Percentiles rank a stretch among this genome's conserved stretches.
phyloP scores from a whole-genome alignment of 2,888 invertebrate genomes.

The Buathra laborator region DNA sequence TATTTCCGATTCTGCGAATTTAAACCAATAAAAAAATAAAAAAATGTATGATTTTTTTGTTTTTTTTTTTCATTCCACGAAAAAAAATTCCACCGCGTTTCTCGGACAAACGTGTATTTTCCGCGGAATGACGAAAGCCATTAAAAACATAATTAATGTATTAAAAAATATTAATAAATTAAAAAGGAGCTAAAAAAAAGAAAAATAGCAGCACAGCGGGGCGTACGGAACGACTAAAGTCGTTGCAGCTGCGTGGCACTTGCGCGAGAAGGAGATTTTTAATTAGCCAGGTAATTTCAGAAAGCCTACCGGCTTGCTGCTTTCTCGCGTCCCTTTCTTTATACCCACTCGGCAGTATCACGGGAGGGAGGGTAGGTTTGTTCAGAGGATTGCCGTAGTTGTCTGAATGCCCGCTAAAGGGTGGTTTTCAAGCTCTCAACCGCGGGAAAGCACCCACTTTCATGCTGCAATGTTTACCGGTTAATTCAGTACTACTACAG shows the following conservation, averaged over 20 bases:
- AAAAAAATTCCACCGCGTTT: not conserved
- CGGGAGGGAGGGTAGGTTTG: slow-evolving; percentile 57
- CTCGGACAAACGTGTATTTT: not conserved
- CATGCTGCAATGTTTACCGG: slow-evolving; percentile 66
- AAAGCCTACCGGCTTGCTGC: slow-evolving; percentile 56
- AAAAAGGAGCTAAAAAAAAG: slow-evolving; percentile 5
- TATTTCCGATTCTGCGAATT: too few species aligned
- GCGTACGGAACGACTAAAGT: slow-evolving; percentile 4
- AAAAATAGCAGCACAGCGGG: not conserved
- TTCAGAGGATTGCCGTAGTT: slow-evolving; percentile 66
- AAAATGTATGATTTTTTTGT: not conserved
- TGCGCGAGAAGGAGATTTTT: slow-evolving; percentile 62
- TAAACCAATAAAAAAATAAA: not conserved
- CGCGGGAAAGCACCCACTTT: slow-evolving; percentile 70
- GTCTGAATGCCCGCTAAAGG: slow-evolving; percentile 74
- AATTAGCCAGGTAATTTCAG: slow-evolving; percentile 69
- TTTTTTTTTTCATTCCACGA: not conserved
- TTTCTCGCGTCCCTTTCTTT: slow-evolving; percentile 45
- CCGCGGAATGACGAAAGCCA: slow-evolving; percentile 1
- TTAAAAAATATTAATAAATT: slow-evolving; percentile 25
- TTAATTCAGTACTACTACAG: slow-evolving; percentile 57
- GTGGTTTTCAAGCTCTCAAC: slow-evolving; percentile 73
- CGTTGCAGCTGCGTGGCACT: slow-evolving; percentile 38
- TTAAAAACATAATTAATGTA: slow-evolving; percentile 15
- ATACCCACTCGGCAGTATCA: slow-evolving; percentile 27